Evolutionary conservation across 2,113 vertebrate species (phyloP), one percentile per base, ranked within the genome.

Genomic region (Grallaria varia): DNA sequence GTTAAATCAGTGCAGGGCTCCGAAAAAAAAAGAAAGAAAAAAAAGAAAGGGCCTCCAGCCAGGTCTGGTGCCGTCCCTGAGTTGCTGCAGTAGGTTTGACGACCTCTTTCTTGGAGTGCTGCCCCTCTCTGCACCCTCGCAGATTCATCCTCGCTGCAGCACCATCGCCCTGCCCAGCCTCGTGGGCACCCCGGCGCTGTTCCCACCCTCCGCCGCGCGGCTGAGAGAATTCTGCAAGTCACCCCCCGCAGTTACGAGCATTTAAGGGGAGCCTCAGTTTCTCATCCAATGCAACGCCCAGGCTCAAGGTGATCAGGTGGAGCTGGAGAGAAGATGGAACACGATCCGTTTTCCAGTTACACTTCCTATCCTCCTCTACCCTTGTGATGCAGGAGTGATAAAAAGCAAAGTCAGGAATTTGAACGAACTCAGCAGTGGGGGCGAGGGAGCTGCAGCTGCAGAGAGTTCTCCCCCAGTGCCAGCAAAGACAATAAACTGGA

Each of bases 11-110:
- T 81, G 68, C 90, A 91, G 44, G 85, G 87, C 78, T 82, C 62
- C 55, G 33, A 30, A 47, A 47, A 75, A 12, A 69, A 68, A 55
- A 0, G 10, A 76, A 68, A 53, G 0, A 27, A 87, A 84, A 35
- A 75, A 84, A 44, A 12, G 55, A 77, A 56, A 0, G 78, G 91
- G 94, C 78, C 50, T 77, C 68, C 78, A 73, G 92, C 93, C 93
- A 96, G 80, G 52, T 47, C 79, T 84, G 85, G 77, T 87, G 87
- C 67, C 67, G 87, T 39, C 84, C 69, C 55, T 56, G 90, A 4
- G 76, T 2, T 92, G 93, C 95, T 96, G 95, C 95, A 96, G 92
- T 93, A 13, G 12, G 82, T 90, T 90, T 92, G 87, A 89, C 89
- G 80, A 90, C 89, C 79, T 92, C 76, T 45, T 94, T 97, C 84